Percentiles rank a stretch among this genome's conserved stretches.
These are phyloP conservation scores for Xenotilapia flavipinnis DNA, from an alignment of 2,113 vertebrate species.

Conservation along the genomic window DNA sequence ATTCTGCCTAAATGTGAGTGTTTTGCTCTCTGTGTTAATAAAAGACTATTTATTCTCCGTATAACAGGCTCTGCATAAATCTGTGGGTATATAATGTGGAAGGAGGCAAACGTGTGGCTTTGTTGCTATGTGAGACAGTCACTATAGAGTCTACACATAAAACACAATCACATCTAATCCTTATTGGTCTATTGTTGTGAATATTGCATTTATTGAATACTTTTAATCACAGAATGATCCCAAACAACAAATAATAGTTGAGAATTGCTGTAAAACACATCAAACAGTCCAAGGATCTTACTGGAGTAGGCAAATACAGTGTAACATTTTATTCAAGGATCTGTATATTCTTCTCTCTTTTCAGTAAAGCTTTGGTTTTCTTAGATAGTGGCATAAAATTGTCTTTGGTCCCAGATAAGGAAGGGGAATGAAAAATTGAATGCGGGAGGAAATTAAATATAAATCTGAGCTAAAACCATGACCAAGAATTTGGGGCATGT, in stretches of 20 bases:
- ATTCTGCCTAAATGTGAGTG: constrained; percentile 5
- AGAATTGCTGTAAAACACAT: not conserved
- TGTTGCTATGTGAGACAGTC: not conserved
- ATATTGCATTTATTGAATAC: not conserved
- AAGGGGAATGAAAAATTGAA: not conserved
- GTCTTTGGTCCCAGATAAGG: not conserved
- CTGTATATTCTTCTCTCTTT: not conserved
- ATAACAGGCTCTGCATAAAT: not conserved
- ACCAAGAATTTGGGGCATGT: constrained; percentile 24
- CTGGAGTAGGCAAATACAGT: not conserved
- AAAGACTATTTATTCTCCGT: constrained; percentile 50
- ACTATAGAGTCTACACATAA: not conserved
- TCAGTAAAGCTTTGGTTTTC: not conserved
- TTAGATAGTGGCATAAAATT: not conserved
- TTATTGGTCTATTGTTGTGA: not conserved
- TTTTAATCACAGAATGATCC: not conserved
- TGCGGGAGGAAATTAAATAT: not conserved
- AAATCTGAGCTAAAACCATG: not conserved
- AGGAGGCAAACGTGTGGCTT: not conserved
- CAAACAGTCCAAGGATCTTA: not conserved
- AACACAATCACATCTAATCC: not conserved
- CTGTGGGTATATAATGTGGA: not conserved
- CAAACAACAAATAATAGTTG: not conserved
- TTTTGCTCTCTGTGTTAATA: constrained; percentile 31
- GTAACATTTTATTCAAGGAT: not conserved